Evolutionary conservation across 2,113 vertebrate genomes (phyloP).

Genomic region (Pavo muticus): DNA sequence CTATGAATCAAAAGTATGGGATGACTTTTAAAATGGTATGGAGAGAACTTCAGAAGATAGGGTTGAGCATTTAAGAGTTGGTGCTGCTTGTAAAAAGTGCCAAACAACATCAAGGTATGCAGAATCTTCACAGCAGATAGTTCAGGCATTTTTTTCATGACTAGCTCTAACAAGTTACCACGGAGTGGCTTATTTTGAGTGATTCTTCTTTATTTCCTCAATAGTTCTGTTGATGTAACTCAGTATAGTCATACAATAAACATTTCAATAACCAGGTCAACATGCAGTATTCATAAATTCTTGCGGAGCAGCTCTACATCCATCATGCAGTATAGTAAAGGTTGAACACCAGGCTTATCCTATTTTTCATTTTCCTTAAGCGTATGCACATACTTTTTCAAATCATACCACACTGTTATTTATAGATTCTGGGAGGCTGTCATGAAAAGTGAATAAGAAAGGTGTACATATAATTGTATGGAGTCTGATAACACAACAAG

Average conservation of each 20-base stretch:
- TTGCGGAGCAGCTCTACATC: slow-evolving; percentile 41
- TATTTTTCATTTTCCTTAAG: slow-evolving; percentile 59
- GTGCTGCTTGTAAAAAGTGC: not conserved
- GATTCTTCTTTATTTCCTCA: slow-evolving; percentile 5
- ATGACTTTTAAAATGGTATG: not conserved
- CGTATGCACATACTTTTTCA: slow-evolving; percentile 15
- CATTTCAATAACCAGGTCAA: slow-evolving; percentile 60
- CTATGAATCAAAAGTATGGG: slow-evolving; percentile 43
- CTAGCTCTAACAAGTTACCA: not conserved
- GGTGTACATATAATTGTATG: not conserved
- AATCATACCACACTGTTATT: not conserved
- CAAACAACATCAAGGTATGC: not conserved
- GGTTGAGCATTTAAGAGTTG: not conserved
- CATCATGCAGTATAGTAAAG: slow-evolving; percentile 32
- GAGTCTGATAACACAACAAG: not conserved
- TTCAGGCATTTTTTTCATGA: not conserved
- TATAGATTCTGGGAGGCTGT: slow-evolving; percentile 29
- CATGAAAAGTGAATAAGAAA: not conserved
- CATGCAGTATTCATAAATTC: slow-evolving; percentile 55
- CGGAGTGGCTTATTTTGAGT: not conserved
- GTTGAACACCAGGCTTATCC: slow-evolving; percentile 4
- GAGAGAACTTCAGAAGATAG: not conserved
- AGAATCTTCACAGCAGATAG: not conserved
- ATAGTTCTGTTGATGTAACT: slow-evolving; percentile 32
- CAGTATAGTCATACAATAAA: slow-evolving; percentile 32